A percentile compares a stretch with the other conserved stretches of the same genome.
phyloP scores from a whole-genome alignment of 64 coral and sea anemone genomes.

The Platygyra sinensis region DNA sequence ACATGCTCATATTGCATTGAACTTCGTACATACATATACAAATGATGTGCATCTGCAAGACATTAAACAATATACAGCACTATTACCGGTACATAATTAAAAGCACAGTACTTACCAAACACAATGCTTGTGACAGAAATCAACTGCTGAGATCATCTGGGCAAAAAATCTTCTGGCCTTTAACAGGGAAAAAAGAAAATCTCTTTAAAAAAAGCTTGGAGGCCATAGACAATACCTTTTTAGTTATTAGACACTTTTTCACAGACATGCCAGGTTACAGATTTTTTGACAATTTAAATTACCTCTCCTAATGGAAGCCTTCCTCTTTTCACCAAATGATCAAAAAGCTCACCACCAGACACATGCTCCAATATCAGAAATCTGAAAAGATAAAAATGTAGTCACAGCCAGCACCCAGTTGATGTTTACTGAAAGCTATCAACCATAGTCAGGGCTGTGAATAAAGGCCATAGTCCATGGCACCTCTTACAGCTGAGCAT shows the following conservation, averaged over 20 bases:
- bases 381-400: constrained; percentile 31
- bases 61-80: too few relatives aligned
- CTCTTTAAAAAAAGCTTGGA: neutral
- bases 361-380: constrained; percentile 95
- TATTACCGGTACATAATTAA: too few relatives aligned
- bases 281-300: neutral
- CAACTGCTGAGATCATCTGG: constrained; percentile 95
- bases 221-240: neutral
- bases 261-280: neutral
- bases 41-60: too few relatives aligned
- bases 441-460: neutral
- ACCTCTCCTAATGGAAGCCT: constrained; percentile 87
- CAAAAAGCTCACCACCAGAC: constrained; percentile 96
- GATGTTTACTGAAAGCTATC: too few relatives aligned
- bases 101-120: constrained; percentile 70
- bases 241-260: neutral
- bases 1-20: too few relatives aligned
- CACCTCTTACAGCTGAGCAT: too few relatives aligned
- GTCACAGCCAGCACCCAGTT: too few relatives aligned
- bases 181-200: neutral
- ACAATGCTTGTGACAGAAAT: constrained; percentile 98
- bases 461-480: too few relatives aligned
- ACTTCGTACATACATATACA: too few relatives aligned
- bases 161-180: constrained; percentile 97
- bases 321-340: constrained; percentile 92